Conservation (phyloP, 2,113 vertebrate species). For the Ciconia stormi region DNA sequence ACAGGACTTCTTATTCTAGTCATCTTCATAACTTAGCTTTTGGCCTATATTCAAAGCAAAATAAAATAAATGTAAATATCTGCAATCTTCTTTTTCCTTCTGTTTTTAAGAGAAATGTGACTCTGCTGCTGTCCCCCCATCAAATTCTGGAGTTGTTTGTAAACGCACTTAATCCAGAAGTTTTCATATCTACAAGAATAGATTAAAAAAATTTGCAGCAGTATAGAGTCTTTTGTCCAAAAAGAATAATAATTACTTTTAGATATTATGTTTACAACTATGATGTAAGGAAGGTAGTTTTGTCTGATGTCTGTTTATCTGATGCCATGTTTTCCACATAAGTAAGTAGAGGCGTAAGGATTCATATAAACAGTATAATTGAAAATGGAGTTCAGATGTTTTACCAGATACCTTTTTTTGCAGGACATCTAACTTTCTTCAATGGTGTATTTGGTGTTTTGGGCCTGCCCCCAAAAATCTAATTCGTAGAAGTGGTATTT, state of each 20-base stretch:
- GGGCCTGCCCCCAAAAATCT: not conserved
- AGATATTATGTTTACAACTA: not conserved
- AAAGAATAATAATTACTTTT: not conserved
- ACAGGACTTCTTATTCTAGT: rapidly evolving
- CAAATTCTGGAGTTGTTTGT: not conserved
- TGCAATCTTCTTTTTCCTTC: not conserved
- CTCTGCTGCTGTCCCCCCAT: not conserved
- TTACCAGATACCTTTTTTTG: not conserved
- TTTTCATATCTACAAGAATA: not conserved
- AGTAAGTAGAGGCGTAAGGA: not conserved
- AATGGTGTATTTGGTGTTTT: not conserved
- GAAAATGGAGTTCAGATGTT: not conserved
- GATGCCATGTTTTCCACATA: not conserved
- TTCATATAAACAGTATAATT: not conserved
- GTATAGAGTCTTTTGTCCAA: not conserved
- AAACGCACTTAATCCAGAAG: not conserved
- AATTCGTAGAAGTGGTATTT: not conserved
- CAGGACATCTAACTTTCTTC: not conserved
- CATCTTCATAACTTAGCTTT: not conserved
- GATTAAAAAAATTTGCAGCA: not conserved
- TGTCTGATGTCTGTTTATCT: not conserved
- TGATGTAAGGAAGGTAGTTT: not conserved
- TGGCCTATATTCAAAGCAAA: not conserved
- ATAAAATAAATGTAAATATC: not conserved
- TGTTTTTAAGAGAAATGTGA: not conserved